phyloP scores from a whole-genome alignment of 1,140 invertebrate genomes.

The Lineus longissimus region DNA sequence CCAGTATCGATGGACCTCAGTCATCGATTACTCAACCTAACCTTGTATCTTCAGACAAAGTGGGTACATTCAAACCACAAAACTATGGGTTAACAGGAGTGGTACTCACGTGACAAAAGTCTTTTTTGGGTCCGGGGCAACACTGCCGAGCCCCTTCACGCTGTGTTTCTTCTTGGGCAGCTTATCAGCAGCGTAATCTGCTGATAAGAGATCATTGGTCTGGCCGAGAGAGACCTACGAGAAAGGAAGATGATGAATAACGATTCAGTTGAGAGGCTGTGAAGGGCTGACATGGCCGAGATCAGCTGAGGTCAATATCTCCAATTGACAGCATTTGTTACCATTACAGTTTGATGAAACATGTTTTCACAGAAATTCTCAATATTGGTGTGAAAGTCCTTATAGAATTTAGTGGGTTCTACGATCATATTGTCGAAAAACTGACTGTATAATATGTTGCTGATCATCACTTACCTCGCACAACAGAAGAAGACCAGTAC shows the following conservation, averaged over 20 bases:
- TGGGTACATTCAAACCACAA: too few species aligned
- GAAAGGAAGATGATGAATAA: neutral
- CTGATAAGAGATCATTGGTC: conserved; percentile 39
- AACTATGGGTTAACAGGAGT: too few species aligned
- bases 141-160: conserved; percentile 41
- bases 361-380: too few species aligned
- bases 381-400: too few species aligned
- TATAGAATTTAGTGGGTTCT: neutral
- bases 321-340: too few species aligned
- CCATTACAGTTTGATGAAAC: too few species aligned
- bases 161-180: conserved; percentile 47
- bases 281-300: too few species aligned
- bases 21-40: too few species aligned
- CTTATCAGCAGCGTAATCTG: conserved; percentile 44
- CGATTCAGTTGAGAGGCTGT: too few species aligned
- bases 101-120: conserved; percentile 39
- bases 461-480: conserved; percentile 71
- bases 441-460: neutral
- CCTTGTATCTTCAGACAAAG: too few species aligned
- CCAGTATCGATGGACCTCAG: too few species aligned
- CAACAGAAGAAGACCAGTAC: conserved; percentile 78
- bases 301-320: too few species aligned
- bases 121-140: conserved; percentile 38
- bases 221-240: conserved; percentile 46
- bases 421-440: neutral